Evolutionary conservation across 2,113 vertebrate species (phyloP).

Genomic region (Athene noctua): DNA sequence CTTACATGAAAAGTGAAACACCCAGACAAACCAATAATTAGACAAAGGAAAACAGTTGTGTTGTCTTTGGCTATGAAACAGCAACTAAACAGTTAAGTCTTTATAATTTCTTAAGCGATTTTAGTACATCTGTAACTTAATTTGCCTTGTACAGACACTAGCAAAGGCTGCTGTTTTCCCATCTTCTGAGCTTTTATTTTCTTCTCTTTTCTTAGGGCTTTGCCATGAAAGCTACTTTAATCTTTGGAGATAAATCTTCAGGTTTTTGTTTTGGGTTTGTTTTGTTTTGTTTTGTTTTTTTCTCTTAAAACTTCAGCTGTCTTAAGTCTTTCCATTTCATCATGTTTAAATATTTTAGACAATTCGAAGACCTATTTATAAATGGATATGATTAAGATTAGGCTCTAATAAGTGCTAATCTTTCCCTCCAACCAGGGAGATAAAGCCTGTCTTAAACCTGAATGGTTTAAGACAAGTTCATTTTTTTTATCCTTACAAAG

Average conservation of each 20-base stretch:
- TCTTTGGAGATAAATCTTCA: conserved; percentile 6
- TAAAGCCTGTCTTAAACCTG: conserved; percentile 9
- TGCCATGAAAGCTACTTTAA: conserved; percentile 19
- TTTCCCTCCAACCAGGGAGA: conserved; percentile 34
- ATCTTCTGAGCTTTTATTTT: not conserved
- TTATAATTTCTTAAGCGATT: not conserved
- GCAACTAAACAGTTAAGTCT: not conserved
- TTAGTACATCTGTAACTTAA: not conserved
- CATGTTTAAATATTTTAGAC: conserved; percentile 30
- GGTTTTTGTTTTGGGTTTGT: not conserved
- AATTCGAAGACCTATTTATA: conserved; percentile 43
- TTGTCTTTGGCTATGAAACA: not conserved
- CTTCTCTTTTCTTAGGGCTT: conserved; percentile 10
- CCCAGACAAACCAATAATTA: not conserved
- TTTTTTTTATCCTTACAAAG: conserved; percentile 13
- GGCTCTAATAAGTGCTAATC: conserved; percentile 36
- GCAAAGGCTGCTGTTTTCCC: not conserved
- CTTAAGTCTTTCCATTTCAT: conserved; percentile 17
- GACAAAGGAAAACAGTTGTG: not conserved
- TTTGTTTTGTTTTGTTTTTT: not conserved
- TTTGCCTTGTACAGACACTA: not conserved
- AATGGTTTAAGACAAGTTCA: conserved; percentile 22
- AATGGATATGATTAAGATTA: conserved; percentile 58
- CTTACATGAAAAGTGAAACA: not conserved
- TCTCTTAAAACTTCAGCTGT: not conserved